Percentiles rank a stretch among this genome's conserved stretches.
Conservation (phyloP, 2,888 invertebrate species). For the Drosophila affinis region DNA sequence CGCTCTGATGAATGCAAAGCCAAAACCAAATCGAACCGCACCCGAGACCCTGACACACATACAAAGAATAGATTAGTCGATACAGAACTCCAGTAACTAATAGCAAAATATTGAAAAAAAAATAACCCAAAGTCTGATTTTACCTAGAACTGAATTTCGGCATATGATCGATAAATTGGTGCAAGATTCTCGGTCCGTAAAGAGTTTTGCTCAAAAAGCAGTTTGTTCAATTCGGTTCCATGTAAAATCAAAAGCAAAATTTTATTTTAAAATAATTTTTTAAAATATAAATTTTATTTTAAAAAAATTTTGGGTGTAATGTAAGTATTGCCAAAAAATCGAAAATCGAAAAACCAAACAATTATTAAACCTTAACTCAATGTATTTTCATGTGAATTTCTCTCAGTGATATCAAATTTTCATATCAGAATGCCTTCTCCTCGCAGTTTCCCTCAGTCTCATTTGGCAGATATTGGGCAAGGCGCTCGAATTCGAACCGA, state of each 20-base stretch:
- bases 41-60: constrained; percentile 31
- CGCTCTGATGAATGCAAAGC: constrained; percentile 67
- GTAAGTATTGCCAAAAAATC: constrained; percentile 79
- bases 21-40: constrained; percentile 46
- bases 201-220: constrained; percentile 19
- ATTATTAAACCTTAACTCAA: constrained; percentile 46
- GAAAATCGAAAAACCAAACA: constrained; percentile 39
- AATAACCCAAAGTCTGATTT: constrained; percentile 77
- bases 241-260: constrained; percentile 82
- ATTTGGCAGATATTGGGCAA: constrained; percentile 24
- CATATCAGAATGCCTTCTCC: constrained; percentile 27
- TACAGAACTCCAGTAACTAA: constrained; percentile 16
- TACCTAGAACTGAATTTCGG: constrained; percentile 71
- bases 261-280: constrained; percentile 83
- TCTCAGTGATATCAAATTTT: constrained; percentile 51
- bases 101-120: constrained; percentile 19
- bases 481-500: constrained; percentile 33
- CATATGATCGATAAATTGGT: constrained; percentile 26
- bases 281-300: constrained; percentile 83
- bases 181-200: constrained; percentile 37
- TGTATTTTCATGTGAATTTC: constrained; percentile 69
- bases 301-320: constrained; percentile 83
- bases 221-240: constrained; percentile 68
- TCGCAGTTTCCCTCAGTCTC: constrained; percentile 16
- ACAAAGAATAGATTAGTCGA: constrained; percentile 13